Evolutionary conservation across 1,140 invertebrate species (phyloP).

Genomic region (Littorina saxatilis): DNA sequence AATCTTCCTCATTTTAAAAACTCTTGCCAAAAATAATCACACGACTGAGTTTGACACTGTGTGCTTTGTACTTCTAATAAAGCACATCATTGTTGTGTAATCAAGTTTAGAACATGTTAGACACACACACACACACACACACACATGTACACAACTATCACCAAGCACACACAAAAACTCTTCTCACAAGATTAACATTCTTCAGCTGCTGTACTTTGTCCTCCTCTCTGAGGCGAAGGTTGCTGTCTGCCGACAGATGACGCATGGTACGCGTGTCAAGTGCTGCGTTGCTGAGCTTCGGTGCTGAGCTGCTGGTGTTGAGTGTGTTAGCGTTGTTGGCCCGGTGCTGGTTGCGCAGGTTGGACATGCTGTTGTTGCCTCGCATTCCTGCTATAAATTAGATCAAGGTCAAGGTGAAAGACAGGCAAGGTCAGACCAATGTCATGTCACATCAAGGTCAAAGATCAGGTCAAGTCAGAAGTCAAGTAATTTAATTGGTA

Average conservation of each 20-base stretch:
- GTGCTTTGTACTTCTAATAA: too few species aligned
- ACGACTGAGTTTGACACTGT: too few species aligned
- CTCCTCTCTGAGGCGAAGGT: constrained; percentile 43
- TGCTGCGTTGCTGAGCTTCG: background rate
- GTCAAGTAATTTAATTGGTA: too few species aligned
- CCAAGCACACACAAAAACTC: too few species aligned
- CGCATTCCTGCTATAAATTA: constrained; percentile 4
- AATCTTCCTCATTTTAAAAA: too few species aligned
- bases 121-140: too few species aligned
- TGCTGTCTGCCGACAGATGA: constrained; percentile 57
- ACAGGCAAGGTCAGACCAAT: background rate
- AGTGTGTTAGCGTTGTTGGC: background rate
- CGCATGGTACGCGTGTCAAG: constrained; percentile 28
- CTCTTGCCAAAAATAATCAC: too few species aligned
- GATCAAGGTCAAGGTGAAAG: background rate
- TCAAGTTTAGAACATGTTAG: too few species aligned
- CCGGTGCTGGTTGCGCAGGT: constrained; percentile 1
- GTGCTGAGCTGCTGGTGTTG: constrained; percentile 25
- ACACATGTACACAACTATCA: too few species aligned
- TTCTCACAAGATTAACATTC: constrained; percentile 58
- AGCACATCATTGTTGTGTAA: too few species aligned
- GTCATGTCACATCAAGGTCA: too few species aligned
- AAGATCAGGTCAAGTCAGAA: too few species aligned
- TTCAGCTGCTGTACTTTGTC: constrained; percentile 65
- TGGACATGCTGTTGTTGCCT: constrained; percentile 24